These are phyloP conservation scores for Corynorhinus townsendii DNA, from an alignment of 2,113 vertebrate genomes.

Conservation along the genomic window DNA sequence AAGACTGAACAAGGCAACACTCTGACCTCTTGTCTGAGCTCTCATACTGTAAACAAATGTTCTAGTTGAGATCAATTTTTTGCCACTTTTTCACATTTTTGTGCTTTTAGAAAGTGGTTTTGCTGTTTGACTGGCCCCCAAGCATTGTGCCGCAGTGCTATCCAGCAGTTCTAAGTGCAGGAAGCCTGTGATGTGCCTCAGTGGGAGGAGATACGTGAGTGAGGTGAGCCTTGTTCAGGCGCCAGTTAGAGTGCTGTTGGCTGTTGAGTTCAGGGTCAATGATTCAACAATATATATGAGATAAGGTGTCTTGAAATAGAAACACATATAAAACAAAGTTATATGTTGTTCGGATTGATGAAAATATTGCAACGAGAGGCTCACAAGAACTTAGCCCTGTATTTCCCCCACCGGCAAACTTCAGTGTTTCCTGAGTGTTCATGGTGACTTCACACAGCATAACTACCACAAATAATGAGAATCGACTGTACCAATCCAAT, in stretches of 20 bases:
- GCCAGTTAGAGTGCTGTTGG: accelerated
- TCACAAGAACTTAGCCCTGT: background rate
- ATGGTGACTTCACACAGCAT: background rate
- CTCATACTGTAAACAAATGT: background rate
- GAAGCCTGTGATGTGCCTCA: background rate
- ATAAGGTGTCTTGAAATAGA: background rate
- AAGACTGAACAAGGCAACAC: background rate
- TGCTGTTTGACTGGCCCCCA: background rate
- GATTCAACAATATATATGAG: background rate
- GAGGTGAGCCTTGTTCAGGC: accelerated
- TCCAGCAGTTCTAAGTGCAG: accelerated
- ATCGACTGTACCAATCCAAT: background rate
- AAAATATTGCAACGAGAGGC: background rate
- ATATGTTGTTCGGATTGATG: accelerated
- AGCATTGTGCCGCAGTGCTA: background rate
- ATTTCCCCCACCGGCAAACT: background rate
- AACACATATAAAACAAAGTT: background rate
- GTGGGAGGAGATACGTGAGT: background rate
- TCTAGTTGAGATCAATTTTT: background rate
- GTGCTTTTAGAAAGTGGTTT: background rate
- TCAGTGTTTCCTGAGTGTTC: background rate
- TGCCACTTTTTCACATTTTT: background rate
- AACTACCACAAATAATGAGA: background rate
- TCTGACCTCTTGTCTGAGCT: background rate
- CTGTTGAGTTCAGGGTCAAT: accelerated